A percentile compares a stretch with the other conserved stretches of the same genome.
Evolutionary conservation across 53 echinoderm and acorn worm species (phyloP).

Genomic region (Stichopus horrens): DNA sequence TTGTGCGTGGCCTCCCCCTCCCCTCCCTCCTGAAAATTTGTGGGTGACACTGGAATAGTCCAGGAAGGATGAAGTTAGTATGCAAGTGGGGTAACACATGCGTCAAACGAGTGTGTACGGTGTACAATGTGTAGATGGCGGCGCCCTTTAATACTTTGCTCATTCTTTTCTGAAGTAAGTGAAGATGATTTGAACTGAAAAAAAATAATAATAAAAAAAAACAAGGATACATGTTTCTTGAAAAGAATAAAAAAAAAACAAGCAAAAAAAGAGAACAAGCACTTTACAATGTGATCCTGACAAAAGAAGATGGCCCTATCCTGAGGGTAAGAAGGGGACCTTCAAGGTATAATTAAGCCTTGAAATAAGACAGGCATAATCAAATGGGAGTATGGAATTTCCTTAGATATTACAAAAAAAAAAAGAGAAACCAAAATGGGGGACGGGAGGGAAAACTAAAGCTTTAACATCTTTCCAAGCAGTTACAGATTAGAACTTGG

Average conservation of each 20-base stretch:
- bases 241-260: not conserved
- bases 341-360: not conserved
- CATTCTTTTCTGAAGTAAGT: slow-evolving; percentile 4
- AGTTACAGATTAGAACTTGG: too few relatives aligned
- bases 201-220: not conserved
- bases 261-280: not conserved
- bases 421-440: not conserved
- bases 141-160: not conserved
- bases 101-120: too few relatives aligned
- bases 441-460: too few relatives aligned
- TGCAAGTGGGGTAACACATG: too few relatives aligned
- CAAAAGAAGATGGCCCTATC: not conserved
- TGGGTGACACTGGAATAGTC: too few relatives aligned
- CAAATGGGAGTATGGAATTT: not conserved
- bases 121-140: not conserved
- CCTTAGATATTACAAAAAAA: not conserved
- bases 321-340: not conserved
- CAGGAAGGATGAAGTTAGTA: too few relatives aligned
- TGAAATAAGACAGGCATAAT: not conserved
- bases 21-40: too few relatives aligned
- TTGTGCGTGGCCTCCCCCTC: too few relatives aligned
- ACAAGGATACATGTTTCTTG: not conserved
- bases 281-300: not conserved
- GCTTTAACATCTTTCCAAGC: too few relatives aligned
- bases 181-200: not conserved